Conservation (phyloP, 2,888 invertebrate species). For the Ennomos fuscantarius region DNA sequence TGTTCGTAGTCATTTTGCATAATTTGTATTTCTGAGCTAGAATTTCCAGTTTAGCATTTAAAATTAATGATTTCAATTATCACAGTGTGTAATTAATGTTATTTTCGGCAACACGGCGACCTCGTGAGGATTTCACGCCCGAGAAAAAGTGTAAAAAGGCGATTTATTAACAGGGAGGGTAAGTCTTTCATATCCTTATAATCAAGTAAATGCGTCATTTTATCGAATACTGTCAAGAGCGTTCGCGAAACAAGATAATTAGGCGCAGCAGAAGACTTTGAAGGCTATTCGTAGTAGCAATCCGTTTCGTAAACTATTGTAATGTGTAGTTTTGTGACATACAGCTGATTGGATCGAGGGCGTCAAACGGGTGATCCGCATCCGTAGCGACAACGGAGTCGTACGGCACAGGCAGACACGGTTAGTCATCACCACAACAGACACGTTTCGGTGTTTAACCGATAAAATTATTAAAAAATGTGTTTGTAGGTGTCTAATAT, state of each 20-base stretch:
- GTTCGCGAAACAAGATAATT: constrained; percentile 58
- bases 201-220: constrained; percentile 85
- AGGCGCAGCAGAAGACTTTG: constrained; percentile 42
- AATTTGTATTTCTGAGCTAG: constrained; percentile 68
- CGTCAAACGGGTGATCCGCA: constrained; percentile 66
- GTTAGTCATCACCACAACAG: constrained; percentile 79
- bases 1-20: constrained; percentile 84
- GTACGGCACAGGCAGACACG: constrained; percentile 69
- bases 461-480: constrained; percentile 59
- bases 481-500: constrained; percentile 55
- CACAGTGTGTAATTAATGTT: constrained; percentile 81
- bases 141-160: constrained; percentile 75
- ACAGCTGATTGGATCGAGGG: constrained; percentile 80
- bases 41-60: constrained; percentile 77
- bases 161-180: constrained; percentile 83
- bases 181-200: constrained; percentile 81
- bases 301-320: constrained; percentile 40
- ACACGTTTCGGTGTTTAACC: constrained; percentile 63
- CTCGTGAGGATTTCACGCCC: constrained; percentile 80
- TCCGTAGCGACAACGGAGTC: constrained; percentile 62
- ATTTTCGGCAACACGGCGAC: constrained; percentile 79
- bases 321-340: constrained; percentile 60
- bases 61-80: constrained; percentile 74
- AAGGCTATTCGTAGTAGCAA: constrained; percentile 36
- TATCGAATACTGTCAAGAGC: constrained; percentile 73